A percentile compares a stretch with the other conserved stretches of the same genome.
Evolutionary conservation across 2,797 vertebrate genomes (phyloP).

Genomic region (Telmatherina bonti): DNA sequence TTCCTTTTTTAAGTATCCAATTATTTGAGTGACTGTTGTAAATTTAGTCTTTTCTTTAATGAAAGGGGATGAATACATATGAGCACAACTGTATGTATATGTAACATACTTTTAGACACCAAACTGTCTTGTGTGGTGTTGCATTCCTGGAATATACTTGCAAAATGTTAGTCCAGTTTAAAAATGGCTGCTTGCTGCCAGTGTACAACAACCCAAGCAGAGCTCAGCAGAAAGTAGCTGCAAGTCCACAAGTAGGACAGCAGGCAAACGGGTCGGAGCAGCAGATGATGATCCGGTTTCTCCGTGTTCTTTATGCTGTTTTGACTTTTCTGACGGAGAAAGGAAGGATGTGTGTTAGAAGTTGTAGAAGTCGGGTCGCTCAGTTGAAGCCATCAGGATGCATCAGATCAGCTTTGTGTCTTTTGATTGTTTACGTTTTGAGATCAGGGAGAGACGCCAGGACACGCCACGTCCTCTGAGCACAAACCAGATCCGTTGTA

Average conservation of each 20-base stretch:
- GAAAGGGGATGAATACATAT: no score
- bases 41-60: no score
- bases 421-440: constrained; percentile 4
- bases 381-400: constrained; percentile 8
- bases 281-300: neutral
- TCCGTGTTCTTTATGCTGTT: neutral
- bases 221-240: constrained; percentile 1
- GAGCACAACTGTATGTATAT: no score
- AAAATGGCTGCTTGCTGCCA: neutral
- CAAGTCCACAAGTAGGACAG: constrained; percentile 21
- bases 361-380: neutral
- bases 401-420: neutral
- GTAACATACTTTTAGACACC: neutral
- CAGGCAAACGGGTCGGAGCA: constrained; percentile 3
- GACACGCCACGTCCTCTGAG: neutral
- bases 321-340: constrained; percentile 1
- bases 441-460: neutral
- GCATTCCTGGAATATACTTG: neutral
- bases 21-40: no score
- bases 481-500: no score
- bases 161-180: neutral
- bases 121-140: neutral
- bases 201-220: constrained; percentile 1
- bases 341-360: constrained; percentile 22
- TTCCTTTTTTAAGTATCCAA: no score